Conservation (phyloP, 2,888 invertebrate genomes). For the Podotricha telesiphe region DNA sequence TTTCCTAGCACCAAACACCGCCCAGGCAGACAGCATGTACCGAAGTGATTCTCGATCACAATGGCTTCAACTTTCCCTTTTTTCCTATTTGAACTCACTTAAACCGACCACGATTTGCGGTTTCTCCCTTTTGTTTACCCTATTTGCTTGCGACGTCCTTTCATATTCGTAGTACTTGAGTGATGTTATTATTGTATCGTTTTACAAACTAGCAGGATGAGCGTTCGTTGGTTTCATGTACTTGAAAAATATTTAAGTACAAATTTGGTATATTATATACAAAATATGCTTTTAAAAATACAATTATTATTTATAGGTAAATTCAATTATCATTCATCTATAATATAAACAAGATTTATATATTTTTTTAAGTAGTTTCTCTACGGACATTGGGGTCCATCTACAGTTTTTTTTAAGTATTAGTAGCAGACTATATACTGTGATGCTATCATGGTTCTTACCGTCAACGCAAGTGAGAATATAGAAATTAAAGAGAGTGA, state of each 20-base stretch:
- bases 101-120: conserved; percentile 64
- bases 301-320: too few relatives aligned
- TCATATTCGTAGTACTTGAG: conserved; percentile 47
- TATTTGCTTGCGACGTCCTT: conserved; percentile 64
- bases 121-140: conserved; percentile 62
- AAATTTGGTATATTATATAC: not conserved
- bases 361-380: too few relatives aligned
- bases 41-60: conserved; percentile 68
- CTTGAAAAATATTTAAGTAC: not conserved
- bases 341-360: too few relatives aligned
- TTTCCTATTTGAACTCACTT: conserved; percentile 79
- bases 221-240: conserved; percentile 3
- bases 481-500: too few relatives aligned
- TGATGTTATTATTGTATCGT: conserved; percentile 53
- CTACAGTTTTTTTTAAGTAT: too few relatives aligned
- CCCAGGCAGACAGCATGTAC: conserved; percentile 50
- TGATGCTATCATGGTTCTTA: too few relatives aligned
- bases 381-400: too few relatives aligned
- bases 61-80: conserved; percentile 66
- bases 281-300: too few relatives aligned
- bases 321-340: too few relatives aligned
- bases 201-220: conserved; percentile 46
- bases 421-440: too few relatives aligned
- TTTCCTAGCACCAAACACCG: conserved; percentile 23
- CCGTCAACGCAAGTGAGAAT: too few relatives aligned